Percentiles rank a stretch among this genome's conserved stretches.
phyloP scores from a whole-genome alignment of 1,140 invertebrate genomes.

The Nebria ingens region DNA sequence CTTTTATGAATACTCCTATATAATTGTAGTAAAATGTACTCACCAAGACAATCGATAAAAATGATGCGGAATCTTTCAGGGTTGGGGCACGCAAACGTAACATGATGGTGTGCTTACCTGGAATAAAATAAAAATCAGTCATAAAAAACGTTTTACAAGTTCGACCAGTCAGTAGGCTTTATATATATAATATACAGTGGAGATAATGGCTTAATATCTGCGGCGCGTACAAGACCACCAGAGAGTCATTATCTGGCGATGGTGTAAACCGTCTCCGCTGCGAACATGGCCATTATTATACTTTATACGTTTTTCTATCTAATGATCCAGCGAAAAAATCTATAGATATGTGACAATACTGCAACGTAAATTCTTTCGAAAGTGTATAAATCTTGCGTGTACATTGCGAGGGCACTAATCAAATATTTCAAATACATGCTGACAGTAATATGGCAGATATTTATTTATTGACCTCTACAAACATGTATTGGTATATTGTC shows the following conservation, averaged over 20 bases:
- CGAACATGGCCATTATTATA: conserved; percentile 3
- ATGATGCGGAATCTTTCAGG: too few relatives aligned
- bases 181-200: background rate
- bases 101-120: background rate
- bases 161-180: background rate
- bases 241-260: background rate
- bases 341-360: conserved; percentile 2
- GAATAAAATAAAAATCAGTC: background rate
- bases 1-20: too few relatives aligned
- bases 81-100: too few relatives aligned
- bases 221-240: conserved; percentile 1
- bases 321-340: conserved; percentile 1
- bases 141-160: background rate
- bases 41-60: too few relatives aligned
- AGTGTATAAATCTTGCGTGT: background rate
- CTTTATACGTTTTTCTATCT: too few relatives aligned
- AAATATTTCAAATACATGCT: conserved; percentile 9
- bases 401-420: background rate
- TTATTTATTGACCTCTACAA: too few relatives aligned
- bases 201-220: conserved; percentile 4
- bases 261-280: background rate
- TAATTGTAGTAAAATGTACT: too few relatives aligned
- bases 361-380: background rate
- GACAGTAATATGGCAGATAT: too few relatives aligned
- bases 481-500: too few relatives aligned